Conservation (phyloP, 1,140 invertebrate genomes). For the Drosophila seguyi region DNA sequence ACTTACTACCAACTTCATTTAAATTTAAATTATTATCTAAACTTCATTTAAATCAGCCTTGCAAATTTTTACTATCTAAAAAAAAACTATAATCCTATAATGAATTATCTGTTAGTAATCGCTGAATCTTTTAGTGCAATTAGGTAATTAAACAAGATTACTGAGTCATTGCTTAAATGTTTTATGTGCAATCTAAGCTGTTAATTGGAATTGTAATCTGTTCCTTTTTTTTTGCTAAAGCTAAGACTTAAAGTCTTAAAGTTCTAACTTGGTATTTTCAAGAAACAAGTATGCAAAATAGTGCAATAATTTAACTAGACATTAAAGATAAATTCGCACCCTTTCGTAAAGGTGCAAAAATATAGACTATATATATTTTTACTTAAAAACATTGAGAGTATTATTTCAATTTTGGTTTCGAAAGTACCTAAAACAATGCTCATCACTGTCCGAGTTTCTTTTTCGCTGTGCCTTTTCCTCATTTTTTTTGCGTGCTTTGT, state of each 20-base stretch:
- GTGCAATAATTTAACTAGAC: background rate
- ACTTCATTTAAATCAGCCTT: background rate
- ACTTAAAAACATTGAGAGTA: background rate
- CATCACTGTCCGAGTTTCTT: slow-evolving; percentile 24
- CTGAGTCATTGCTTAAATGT: background rate
- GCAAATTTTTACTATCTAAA: too few relatives aligned
- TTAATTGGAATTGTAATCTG: background rate
- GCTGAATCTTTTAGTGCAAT: background rate
- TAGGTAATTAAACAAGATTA: background rate
- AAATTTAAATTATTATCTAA: background rate
- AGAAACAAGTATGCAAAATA: background rate
- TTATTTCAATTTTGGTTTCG: background rate
- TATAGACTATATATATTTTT: background rate
- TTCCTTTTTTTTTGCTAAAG: background rate
- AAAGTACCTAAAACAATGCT: slow-evolving; percentile 9
- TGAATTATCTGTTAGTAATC: background rate
- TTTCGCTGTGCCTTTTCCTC: slow-evolving; percentile 33
- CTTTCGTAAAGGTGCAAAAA: background rate
- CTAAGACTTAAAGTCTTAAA: background rate
- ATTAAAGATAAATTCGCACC: background rate
- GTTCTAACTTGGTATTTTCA: background rate
- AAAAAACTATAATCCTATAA: too few relatives aligned
- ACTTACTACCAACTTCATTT: background rate
- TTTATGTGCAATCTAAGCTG: background rate
- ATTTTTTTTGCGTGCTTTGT: slow-evolving; percentile 27